Evolutionary conservation across 37 sponge, comb jelly and placozoan genomes (phyloP), one percentile per base, ranked within the genome.

Genomic region (Geodia barretti): DNA sequence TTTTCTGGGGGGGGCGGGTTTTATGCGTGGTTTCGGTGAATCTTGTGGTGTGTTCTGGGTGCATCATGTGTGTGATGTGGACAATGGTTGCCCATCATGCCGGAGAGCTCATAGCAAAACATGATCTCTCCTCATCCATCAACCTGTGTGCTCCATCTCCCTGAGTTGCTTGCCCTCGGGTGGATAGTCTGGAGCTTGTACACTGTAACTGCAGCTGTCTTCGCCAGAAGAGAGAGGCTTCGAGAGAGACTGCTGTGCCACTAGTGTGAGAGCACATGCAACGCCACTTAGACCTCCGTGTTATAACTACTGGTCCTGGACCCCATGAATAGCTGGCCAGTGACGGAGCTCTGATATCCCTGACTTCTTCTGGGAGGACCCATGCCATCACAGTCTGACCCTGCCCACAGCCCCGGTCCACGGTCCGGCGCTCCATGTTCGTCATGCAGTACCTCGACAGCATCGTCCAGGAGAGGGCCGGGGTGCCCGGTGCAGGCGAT

Each of bases 61-160:
- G 99, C 74, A 94, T 98, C 72, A 96, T 98, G 89, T 94, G 96
- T 59, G 99, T 96, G 73, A 87, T 98, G 95, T 98, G 99, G 99
- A 98, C 97, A 4, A 84, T n/a, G 97, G 2, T 43, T 79, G 1
- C 95, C 99, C 0, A 87, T 98, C 54, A 89, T 98, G 92, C 99
- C 96, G 70, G 99, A 97, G 19, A 84, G 83, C 24, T 74, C 93
- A 17, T 97, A 98, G 75, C 92, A 92, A 71, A 83, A 92, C 28
- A 97, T 96, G 74, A 73, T 98, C 74, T 79, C 81, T 5, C 83
- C 96, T 68, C 96, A n/a, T n/a, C 96, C 84, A 86, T 87, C 61
- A 77, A 88, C 62, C 76, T 98, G 39, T 98, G 99, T 86, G 99
- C 97, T 23, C 85, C 92, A 2, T 96, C 96, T 17, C 83, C 90